Conservation (phyloP, 2,797 vertebrate species). For the Xenopus petersii region DNA sequence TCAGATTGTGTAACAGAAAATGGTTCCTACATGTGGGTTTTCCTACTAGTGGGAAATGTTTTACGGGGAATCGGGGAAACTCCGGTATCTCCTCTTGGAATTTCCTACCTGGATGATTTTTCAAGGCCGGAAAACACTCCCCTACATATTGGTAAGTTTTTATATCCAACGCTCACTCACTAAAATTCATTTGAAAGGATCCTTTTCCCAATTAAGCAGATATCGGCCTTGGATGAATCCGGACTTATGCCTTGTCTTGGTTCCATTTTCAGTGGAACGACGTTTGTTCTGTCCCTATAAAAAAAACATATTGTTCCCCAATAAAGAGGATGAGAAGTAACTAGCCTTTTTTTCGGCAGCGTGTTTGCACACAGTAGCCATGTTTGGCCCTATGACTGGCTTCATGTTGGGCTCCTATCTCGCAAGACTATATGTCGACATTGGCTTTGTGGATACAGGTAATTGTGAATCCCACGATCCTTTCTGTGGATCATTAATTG, state of each 20-base stretch:
- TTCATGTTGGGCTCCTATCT: constrained; percentile 83
- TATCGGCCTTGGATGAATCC: no score
- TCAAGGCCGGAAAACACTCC: constrained; percentile 83
- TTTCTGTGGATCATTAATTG: no score
- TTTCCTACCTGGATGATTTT: constrained; percentile 92
- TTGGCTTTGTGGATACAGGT: constrained; percentile 83
- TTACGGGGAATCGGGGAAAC: constrained; percentile 92
- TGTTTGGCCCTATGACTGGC: constrained; percentile 83
- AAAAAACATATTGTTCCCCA: neutral
- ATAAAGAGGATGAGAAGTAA: neutral
- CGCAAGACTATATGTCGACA: constrained; percentile 85
- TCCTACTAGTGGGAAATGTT: constrained; percentile 84
- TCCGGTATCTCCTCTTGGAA: constrained; percentile 84
- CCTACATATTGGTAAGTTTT: constrained; percentile 83
- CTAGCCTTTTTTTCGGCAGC: constrained; percentile 61
- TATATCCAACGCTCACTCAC: no score
- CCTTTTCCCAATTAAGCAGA: no score
- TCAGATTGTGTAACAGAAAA: constrained; percentile 76
- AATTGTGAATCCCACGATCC: constrained; percentile 37
- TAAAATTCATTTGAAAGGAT: no score
- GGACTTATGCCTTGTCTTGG: no score
- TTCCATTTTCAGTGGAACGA: no score
- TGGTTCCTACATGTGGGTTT: constrained; percentile 85
- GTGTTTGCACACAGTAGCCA: constrained; percentile 75
- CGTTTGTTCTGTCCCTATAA: no score